Evolutionary conservation across 2,113 vertebrate species (phyloP).

Genomic region (Bufo bufo): DNA sequence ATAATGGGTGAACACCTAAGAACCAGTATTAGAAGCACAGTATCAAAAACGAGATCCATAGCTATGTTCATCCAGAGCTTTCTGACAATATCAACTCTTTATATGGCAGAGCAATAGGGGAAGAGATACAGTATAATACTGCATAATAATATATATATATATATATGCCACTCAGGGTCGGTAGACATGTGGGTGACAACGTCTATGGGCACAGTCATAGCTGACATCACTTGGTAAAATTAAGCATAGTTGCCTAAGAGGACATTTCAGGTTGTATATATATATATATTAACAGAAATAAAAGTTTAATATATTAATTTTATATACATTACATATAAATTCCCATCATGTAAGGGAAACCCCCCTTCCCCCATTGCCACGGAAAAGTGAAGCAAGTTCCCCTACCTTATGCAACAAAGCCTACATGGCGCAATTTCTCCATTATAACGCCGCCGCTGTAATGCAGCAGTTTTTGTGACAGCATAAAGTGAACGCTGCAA

Average conservation of each 20-base stretch:
- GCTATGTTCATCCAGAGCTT: not conserved
- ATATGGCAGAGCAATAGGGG: not conserved
- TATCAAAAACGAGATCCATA: not conserved
- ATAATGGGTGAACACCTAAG: not conserved
- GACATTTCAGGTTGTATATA: no score
- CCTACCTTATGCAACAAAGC: not conserved
- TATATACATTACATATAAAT: not conserved
- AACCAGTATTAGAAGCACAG: not conserved
- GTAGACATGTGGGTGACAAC: not conserved
- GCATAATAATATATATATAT: not conserved
- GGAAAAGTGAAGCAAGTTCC: constrained; percentile 11
- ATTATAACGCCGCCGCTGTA: not conserved
- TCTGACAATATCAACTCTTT: not conserved
- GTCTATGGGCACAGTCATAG: not conserved
- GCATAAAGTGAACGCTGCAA: not conserved
- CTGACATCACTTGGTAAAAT: not conserved
- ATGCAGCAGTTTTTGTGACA: constrained; percentile 14
- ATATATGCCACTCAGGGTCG: not conserved
- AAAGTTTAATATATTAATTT: not conserved
- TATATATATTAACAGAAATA: not conserved
- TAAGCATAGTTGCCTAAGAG: no score
- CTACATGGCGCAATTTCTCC: constrained; percentile 1
- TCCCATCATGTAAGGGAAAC: not conserved
- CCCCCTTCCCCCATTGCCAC: not conserved
- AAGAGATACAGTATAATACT: not conserved